Evolutionary conservation across 2,888 invertebrate genomes (phyloP).

Genomic region (Pachliopta kotzebuea): DNA sequence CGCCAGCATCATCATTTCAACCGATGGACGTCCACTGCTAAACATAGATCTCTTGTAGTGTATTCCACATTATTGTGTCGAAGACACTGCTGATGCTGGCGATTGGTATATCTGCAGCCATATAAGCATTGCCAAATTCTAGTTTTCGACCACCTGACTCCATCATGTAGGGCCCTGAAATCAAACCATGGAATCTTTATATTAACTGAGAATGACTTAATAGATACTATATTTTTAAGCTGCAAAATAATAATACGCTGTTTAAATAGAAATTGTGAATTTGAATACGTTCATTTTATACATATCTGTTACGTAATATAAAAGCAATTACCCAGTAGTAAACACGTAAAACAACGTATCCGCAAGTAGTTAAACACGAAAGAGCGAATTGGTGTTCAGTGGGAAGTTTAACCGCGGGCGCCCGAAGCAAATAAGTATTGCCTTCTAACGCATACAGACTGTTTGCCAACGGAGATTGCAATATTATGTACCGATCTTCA

Average conservation of each 20-base stretch:
- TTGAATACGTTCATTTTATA: neutral
- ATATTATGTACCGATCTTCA: slow-evolving; percentile 70
- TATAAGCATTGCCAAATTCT: too few relatives aligned
- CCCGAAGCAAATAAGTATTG: slow-evolving; percentile 59
- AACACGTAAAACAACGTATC: slow-evolving; percentile 49
- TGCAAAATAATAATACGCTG: neutral
- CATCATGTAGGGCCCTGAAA: too few relatives aligned
- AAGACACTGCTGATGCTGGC: too few relatives aligned
- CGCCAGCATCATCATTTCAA: too few relatives aligned
- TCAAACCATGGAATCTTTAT: too few relatives aligned
- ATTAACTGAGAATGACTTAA: too few relatives aligned
- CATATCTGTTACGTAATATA: neutral
- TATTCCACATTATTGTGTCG: too few relatives aligned
- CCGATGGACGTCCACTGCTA: too few relatives aligned
- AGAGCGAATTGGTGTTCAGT: slow-evolving; percentile 67
- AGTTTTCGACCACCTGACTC: too few relatives aligned
- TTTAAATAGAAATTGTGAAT: neutral
- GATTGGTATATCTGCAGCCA: too few relatives aligned
- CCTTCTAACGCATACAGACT: slow-evolving; percentile 60
- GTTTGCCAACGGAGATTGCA: slow-evolving; percentile 73
- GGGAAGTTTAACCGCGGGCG: slow-evolving; percentile 65
- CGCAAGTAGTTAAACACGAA: slow-evolving; percentile 66
- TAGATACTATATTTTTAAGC: too few relatives aligned
- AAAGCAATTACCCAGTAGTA: neutral
- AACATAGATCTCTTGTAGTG: too few relatives aligned